These are phyloP conservation scores for Pocillopora damicornis DNA, from an alignment of 64 coral and sea anemone genomes.

Conservation along the genomic window DNA sequence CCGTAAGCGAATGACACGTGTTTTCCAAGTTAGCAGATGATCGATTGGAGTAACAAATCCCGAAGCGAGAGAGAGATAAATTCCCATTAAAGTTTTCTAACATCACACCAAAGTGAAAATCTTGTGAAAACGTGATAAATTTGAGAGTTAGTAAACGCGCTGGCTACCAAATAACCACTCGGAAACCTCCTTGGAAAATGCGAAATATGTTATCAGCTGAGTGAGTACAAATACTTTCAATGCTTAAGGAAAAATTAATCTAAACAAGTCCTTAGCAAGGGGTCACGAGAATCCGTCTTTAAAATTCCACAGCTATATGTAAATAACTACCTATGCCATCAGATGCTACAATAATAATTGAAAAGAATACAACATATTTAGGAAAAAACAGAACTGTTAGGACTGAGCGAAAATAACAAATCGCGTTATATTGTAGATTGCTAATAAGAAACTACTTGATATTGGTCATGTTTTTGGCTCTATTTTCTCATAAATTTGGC, in stretches of 20 bases:
- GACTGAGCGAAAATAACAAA: neutral
- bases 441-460: neutral
- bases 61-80: neutral
- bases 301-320: neutral
- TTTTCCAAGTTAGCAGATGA: neutral
- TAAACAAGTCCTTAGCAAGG: neutral
- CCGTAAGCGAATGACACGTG: neutral
- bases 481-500: neutral
- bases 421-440: neutral
- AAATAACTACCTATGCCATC: neutral
- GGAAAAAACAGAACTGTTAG: neutral
- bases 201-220: constrained; percentile 2
- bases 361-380: neutral
- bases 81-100: neutral
- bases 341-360: neutral
- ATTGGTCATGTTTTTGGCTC: neutral
- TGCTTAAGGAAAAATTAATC: constrained; percentile 4
- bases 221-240: constrained; percentile 26
- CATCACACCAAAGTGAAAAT: neutral
- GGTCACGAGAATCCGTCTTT: neutral
- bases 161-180: neutral
- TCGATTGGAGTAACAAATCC: neutral
- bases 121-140: neutral
- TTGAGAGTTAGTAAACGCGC: neutral
- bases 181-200: constrained; percentile 19